Conservation (phyloP, 2,888 invertebrate genomes). For the Disparrhopalites patrizii region DNA sequence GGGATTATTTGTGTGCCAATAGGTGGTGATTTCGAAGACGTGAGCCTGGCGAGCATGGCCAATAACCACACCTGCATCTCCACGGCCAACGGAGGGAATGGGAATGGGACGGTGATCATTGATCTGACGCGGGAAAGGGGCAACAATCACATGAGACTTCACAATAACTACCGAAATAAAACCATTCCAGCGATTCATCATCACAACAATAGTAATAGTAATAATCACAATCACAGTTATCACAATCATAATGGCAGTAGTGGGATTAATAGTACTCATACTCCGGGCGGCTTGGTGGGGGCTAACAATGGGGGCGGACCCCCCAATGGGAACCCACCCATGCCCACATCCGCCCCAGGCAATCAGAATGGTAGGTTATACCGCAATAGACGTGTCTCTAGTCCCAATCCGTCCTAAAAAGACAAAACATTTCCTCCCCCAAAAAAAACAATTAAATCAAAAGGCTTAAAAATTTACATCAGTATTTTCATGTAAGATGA, state of each 20-base stretch:
- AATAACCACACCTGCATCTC: slow-evolving; percentile 44
- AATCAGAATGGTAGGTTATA: slow-evolving; percentile 35
- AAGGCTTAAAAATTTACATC: too few relatives aligned
- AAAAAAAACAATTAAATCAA: too few relatives aligned
- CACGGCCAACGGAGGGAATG: slow-evolving; percentile 10
- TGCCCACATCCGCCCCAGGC: background rate
- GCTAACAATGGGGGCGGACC: background rate
- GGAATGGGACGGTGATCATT: slow-evolving; percentile 32
- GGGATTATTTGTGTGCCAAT: slow-evolving; percentile 7
- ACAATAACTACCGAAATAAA: slow-evolving; percentile 39
- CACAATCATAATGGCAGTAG: slow-evolving; percentile 23
- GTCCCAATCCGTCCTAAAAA: slow-evolving; percentile 30
- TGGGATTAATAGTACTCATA: slow-evolving; percentile 1
- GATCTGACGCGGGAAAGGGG: slow-evolving; percentile 40
- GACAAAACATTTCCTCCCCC: too few relatives aligned
- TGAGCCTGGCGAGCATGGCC: slow-evolving; percentile 47
- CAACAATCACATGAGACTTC: slow-evolving; percentile 32
- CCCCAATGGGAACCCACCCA: background rate
- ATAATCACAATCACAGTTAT: slow-evolving; percentile 25
- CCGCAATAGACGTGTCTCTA: slow-evolving; percentile 39
- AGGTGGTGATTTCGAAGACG: slow-evolving; percentile 48
- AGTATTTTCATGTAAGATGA: too few relatives aligned
- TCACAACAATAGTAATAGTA: slow-evolving; percentile 10
- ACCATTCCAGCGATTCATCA: slow-evolving; percentile 41
- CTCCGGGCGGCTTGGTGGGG: slow-evolving; percentile 14